These are phyloP conservation scores for Anoplolepis gracilipes DNA, from an alignment of 1,140 invertebrate genomes.

Conservation along the genomic window DNA sequence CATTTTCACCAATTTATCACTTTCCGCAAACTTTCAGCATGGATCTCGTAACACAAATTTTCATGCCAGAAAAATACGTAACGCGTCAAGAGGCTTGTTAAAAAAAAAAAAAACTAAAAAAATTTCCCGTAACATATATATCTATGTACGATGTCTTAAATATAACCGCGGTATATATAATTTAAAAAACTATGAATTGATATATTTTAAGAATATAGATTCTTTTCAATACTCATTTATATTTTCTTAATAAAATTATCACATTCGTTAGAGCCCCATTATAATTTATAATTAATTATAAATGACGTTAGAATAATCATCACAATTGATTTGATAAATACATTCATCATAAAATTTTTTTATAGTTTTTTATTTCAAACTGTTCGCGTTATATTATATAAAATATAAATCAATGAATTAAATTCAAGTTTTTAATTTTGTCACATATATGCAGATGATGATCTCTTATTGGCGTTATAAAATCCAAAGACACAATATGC, in stretches of 20 bases:
- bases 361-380: not conserved
- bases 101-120: too few species aligned
- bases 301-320: not conserved
- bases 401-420: not conserved
- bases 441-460: not conserved
- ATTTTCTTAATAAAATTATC: not conserved
- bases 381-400: not conserved
- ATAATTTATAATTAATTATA: too few species aligned
- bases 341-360: not conserved
- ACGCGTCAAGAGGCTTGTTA: not conserved
- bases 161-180: too few species aligned
- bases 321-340: not conserved
- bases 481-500: not conserved
- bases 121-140: too few species aligned
- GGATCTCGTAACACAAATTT: constrained; percentile 64
- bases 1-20: constrained; percentile 78
- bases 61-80: not conserved
- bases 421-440: not conserved
- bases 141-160: too few species aligned
- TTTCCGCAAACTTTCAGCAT: constrained; percentile 67
- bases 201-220: not conserved
- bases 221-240: not conserved
- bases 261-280: too few species aligned
- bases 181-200: too few species aligned
- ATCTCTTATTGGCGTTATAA: constrained; percentile 8